Percentiles rank a stretch among this genome's conserved stretches.
Evolutionary conservation across 2,888 invertebrate genomes (phyloP).

Genomic region (Tachystola acroxantha): DNA sequence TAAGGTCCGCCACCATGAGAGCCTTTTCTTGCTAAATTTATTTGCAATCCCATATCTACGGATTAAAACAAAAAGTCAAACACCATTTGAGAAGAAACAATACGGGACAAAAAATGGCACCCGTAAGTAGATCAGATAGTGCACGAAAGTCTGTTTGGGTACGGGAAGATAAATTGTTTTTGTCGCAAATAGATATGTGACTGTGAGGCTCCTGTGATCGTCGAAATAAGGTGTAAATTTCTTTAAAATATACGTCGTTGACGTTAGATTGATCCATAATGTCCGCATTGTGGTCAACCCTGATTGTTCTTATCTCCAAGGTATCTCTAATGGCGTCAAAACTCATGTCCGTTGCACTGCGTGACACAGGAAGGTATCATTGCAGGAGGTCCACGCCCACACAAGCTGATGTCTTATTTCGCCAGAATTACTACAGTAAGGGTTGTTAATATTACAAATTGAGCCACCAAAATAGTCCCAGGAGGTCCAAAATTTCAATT

Average conservation of each 20-base stretch:
- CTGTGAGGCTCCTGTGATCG: neutral
- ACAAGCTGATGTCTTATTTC: slow-evolving; percentile 66
- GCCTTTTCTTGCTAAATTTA: slow-evolving; percentile 56
- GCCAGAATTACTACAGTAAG: slow-evolving; percentile 40
- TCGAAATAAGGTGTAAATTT: slow-evolving; percentile 21
- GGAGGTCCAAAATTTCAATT: slow-evolving; percentile 50
- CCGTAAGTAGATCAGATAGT: slow-evolving; percentile 70
- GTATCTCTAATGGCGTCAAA: slow-evolving; percentile 73
- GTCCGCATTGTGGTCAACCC: slow-evolving; percentile 45
- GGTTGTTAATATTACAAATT: slow-evolving; percentile 62
- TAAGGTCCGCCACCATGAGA: slow-evolving; percentile 40
- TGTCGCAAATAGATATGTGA: slow-evolving; percentile 27
- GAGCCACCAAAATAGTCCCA: slow-evolving; percentile 39
- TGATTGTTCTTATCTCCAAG: slow-evolving; percentile 66
- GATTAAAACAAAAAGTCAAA: slow-evolving; percentile 65
- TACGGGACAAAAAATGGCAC: slow-evolving; percentile 54
- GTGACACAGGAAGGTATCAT: slow-evolving; percentile 69
- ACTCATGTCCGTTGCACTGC: slow-evolving; percentile 68
- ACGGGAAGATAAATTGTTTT: slow-evolving; percentile 58
- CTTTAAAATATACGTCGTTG: slow-evolving; percentile 3
- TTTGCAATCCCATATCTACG: slow-evolving; percentile 53
- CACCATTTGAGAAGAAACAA: slow-evolving; percentile 55
- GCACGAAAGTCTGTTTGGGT: slow-evolving; percentile 55
- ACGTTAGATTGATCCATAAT: slow-evolving; percentile 18
- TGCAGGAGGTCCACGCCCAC: slow-evolving; percentile 59